phyloP scores from a whole-genome alignment of 2,888 invertebrate genomes.

The Lissonota sp. region DNA sequence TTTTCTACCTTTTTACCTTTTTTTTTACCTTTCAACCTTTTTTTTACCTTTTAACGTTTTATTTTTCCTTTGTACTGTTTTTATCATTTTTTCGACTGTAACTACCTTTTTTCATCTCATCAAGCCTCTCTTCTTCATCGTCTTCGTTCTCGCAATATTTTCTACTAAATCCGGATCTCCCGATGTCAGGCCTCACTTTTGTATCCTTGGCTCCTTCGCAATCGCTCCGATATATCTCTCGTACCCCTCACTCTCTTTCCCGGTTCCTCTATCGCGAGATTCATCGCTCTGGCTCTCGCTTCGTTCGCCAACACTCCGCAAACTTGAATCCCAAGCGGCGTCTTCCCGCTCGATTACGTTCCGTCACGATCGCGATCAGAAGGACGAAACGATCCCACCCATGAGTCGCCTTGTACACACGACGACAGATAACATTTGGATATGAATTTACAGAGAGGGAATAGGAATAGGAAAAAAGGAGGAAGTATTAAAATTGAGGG shows the following conservation, averaged over 20 bases:
- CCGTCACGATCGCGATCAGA: slow-evolving; percentile 55
- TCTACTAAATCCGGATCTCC: slow-evolving; percentile 41
- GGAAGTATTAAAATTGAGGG: too few relatives aligned
- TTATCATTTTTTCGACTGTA: too few relatives aligned
- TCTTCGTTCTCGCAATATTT: slow-evolving; percentile 9
- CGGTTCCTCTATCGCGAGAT: slow-evolving; percentile 30
- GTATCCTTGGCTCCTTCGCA: slow-evolving; percentile 41
- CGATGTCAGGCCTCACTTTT: slow-evolving; percentile 73
- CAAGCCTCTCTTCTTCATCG: slow-evolving; percentile 10
- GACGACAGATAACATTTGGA: slow-evolving; percentile 5
- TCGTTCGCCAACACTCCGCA: neutral
- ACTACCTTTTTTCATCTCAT: neutral
- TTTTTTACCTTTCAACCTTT: neutral
- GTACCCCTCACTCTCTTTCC: slow-evolving; percentile 12
- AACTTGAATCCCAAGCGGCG: slow-evolving; percentile 25
- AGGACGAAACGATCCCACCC: slow-evolving; percentile 49
- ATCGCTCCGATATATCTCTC: slow-evolving; percentile 40
- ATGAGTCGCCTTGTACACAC: slow-evolving; percentile 20
- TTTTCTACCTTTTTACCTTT: slow-evolving; percentile 5
- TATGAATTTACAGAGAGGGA: neutral
- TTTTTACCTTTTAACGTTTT: too few relatives aligned
- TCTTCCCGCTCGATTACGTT: slow-evolving; percentile 52
- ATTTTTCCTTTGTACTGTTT: too few relatives aligned
- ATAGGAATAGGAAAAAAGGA: neutral
- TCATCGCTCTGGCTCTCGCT: slow-evolving; percentile 4